These are phyloP conservation scores for Drosophila pseudoananassae DNA, from an alignment of 1,140 invertebrate genomes.

Conservation along the genomic window DNA sequence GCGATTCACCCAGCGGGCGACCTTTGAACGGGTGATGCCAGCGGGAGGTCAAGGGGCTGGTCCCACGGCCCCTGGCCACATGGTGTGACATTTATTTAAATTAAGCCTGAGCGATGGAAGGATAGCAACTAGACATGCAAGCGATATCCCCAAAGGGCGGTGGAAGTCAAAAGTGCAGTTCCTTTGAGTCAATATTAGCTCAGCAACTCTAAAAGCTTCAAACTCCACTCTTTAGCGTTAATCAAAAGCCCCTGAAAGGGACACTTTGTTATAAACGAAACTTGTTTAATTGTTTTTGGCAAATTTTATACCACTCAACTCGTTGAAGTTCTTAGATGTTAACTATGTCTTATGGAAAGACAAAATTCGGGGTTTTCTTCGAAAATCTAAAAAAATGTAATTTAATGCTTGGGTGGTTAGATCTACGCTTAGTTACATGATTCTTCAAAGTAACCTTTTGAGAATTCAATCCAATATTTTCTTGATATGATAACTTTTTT, in stretches of 20 bases:
- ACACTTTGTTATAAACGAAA: conserved; percentile 19
- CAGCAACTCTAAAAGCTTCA: background rate
- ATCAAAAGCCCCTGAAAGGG: conserved; percentile 16
- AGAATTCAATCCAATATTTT: background rate
- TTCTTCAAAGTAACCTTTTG: no score
- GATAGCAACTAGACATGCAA: conserved; percentile 68
- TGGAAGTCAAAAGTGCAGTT: conserved; percentile 4
- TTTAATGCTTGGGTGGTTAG: no score
- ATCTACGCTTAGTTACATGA: no score
- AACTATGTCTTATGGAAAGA: background rate
- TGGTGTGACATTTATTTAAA: conserved; percentile 75
- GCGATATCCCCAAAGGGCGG: conserved; percentile 8
- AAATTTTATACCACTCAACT: conserved; percentile 25
- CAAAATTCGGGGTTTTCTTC: background rate
- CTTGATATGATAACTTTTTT: background rate
- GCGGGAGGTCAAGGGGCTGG: conserved; percentile 34
- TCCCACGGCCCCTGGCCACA: conserved; percentile 28
- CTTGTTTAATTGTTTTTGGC: conserved; percentile 28
- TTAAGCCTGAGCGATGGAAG: conserved; percentile 53
- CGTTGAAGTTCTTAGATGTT: background rate
- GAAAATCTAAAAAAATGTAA: no score
- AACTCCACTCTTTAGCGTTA: conserved; percentile 8
- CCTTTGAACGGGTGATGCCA: conserved; percentile 28
- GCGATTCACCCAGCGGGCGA: conserved; percentile 68
- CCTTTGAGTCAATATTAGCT: conserved; percentile 31